Evolutionary conservation across 2,113 vertebrate genomes (phyloP).

Genomic region (Salvator merianae): DNA sequence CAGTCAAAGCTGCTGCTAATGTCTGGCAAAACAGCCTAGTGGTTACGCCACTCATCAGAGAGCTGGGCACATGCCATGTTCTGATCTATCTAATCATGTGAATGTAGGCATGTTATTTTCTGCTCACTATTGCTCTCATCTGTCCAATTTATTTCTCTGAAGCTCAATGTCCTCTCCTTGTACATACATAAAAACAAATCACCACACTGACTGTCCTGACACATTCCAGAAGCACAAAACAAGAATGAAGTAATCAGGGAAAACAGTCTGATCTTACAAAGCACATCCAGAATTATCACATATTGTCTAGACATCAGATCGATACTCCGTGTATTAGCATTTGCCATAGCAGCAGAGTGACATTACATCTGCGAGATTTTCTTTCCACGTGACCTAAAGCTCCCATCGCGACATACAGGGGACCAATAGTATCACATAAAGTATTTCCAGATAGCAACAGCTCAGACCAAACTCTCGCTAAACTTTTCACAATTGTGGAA

Average conservation of each 20-base stretch:
- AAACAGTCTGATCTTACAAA: background rate
- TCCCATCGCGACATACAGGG: too few species aligned
- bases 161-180: background rate
- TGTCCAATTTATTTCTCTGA: constrained; percentile 4
- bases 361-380: too few species aligned
- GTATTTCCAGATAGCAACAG: too few species aligned
- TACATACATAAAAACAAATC: background rate
- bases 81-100: background rate
- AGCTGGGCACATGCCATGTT: constrained; percentile 20
- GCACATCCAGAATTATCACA: too few species aligned
- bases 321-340: too few species aligned
- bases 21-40: constrained; percentile 39
- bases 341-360: too few species aligned
- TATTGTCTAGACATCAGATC: too few species aligned
- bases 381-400: too few species aligned
- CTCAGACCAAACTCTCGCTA: too few species aligned
- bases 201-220: background rate
- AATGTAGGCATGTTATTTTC: background rate
- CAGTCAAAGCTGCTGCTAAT: constrained; percentile 27
- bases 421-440: too few species aligned
- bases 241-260: constrained; percentile 32
- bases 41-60: constrained; percentile 37
- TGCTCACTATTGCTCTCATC: constrained; percentile 16
- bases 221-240: background rate
- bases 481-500: too few species aligned